Conservation (phyloP, 1,140 invertebrate species). For the Arion vulgaris region DNA sequence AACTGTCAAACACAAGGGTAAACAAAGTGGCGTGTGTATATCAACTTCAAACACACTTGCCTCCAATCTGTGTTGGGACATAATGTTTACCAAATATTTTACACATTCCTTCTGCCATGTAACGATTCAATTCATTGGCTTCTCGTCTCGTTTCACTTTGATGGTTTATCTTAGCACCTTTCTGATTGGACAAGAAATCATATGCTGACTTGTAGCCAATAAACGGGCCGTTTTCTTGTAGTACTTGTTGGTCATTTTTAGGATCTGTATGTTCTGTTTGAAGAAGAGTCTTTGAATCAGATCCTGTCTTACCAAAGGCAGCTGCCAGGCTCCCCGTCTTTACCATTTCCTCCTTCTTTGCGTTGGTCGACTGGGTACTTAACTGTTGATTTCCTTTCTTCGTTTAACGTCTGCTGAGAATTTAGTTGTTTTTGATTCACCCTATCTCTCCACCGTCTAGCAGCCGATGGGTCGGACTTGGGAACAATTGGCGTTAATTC, state of each 20-base stretch:
- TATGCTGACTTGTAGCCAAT: conserved; percentile 25
- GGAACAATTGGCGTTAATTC: neutral
- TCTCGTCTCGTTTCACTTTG: neutral
- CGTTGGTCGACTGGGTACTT: no score
- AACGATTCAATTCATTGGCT: conserved; percentile 15
- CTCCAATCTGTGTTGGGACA: conserved; percentile 13
- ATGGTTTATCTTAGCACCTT: neutral
- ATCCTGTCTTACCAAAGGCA: neutral
- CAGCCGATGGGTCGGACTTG: neutral
- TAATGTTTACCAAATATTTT: conserved; percentile 24
- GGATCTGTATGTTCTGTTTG: no score
- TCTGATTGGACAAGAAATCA: conserved; percentile 22
- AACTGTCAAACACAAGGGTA: no score
- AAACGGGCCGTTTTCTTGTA: neutral
- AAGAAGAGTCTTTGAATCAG: neutral
- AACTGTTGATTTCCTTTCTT: neutral
- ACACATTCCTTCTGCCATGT: conserved; percentile 23
- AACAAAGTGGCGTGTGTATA: no score
- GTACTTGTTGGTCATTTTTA: neutral
- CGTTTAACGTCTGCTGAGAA: neutral
- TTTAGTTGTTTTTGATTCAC: neutral
- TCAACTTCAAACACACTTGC: no score
- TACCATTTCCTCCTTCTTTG: neutral
- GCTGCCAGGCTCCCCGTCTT: neutral
- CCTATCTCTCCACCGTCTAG: neutral